A percentile compares a stretch with the other conserved stretches of the same genome.
Conservation (phyloP, 1,140 invertebrate genomes). For the Rhysida immarginata region DNA sequence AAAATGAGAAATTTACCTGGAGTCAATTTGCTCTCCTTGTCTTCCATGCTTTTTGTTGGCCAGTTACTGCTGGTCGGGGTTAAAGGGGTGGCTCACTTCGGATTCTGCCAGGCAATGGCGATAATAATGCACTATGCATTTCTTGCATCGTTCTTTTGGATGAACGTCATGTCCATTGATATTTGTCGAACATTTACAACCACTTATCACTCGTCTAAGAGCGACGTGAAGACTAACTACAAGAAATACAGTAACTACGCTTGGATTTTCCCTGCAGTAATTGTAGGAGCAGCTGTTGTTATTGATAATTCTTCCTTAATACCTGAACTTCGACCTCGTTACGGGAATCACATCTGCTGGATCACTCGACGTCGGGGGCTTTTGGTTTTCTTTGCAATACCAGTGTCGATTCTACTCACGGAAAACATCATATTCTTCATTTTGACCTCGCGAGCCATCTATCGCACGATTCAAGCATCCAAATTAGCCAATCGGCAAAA, state of each 20-base stretch:
- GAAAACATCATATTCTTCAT: conserved; percentile 29
- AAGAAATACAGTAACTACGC: conserved; percentile 22
- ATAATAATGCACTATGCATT: conserved; percentile 83
- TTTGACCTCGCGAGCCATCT: conserved; percentile 22
- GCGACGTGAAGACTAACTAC: not conserved
- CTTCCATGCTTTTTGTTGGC: conserved; percentile 31
- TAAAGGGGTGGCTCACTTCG: not conserved
- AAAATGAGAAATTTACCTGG: conserved; percentile 37
- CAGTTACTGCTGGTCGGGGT: conserved; percentile 30
- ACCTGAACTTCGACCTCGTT: conserved; percentile 19
- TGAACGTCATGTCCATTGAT: conserved; percentile 89
- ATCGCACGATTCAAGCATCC: conserved; percentile 9
- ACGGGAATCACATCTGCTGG: conserved; percentile 25
- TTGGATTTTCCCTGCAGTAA: conserved; percentile 23
- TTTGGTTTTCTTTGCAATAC: conserved; percentile 29
- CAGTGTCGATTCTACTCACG: conserved; percentile 25
- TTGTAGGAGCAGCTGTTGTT: conserved; percentile 19
- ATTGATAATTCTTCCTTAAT: conserved; percentile 20
- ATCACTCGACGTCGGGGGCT: conserved; percentile 23
- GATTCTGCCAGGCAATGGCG: conserved; percentile 40
- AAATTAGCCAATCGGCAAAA: not conserved
- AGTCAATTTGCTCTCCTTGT: conserved; percentile 36
- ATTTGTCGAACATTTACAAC: conserved; percentile 66
- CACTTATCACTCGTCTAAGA: conserved; percentile 7
- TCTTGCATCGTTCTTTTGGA: conserved; percentile 87